Percentiles rank a stretch among this genome's conserved stretches.
phyloP scores from a whole-genome alignment of 2,888 invertebrate species.

The Teleiodes luculella region DNA sequence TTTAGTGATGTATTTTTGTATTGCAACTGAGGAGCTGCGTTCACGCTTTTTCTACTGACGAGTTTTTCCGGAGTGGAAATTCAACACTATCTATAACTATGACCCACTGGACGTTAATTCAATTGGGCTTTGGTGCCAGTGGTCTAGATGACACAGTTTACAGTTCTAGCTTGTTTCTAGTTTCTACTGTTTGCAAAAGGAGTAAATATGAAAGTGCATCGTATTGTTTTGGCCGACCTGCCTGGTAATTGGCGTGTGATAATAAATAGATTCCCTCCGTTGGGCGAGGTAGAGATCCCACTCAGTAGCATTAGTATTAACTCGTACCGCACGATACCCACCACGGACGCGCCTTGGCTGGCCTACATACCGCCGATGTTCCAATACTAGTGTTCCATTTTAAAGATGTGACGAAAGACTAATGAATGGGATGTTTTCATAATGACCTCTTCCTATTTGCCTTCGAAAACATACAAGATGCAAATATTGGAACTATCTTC shows the following conservation, averaged over 20 bases:
- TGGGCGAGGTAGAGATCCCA: constrained; percentile 24
- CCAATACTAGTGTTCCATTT: neutral
- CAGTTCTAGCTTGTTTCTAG: constrained; percentile 10
- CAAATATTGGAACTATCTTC: too few relatives aligned
- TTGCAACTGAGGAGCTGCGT: constrained; percentile 53
- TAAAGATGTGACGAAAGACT: neutral
- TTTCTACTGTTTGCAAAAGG: constrained; percentile 31
- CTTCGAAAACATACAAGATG: neutral
- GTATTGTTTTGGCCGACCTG: constrained; percentile 24
- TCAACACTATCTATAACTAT: constrained; percentile 17
- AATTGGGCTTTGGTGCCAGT: neutral
- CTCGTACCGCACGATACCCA: neutral
- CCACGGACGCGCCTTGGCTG: constrained; percentile 32
- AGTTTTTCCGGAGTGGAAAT: constrained; percentile 33
- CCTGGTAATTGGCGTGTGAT: constrained; percentile 44
- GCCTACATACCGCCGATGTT: constrained; percentile 55
- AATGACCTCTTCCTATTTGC: neutral
- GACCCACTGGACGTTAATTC: neutral
- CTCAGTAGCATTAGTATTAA: too few relatives aligned
- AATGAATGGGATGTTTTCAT: neutral
- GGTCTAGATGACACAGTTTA: neutral
- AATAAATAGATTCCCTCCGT: constrained; percentile 68
- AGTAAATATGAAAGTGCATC: constrained; percentile 38
- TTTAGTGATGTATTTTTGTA: constrained; percentile 65
- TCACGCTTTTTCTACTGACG: neutral